Evolutionary conservation across 37 sponge, comb jelly and placozoan genomes (phyloP).

Genomic region (Chondrilla cf. caribensis): DNA sequence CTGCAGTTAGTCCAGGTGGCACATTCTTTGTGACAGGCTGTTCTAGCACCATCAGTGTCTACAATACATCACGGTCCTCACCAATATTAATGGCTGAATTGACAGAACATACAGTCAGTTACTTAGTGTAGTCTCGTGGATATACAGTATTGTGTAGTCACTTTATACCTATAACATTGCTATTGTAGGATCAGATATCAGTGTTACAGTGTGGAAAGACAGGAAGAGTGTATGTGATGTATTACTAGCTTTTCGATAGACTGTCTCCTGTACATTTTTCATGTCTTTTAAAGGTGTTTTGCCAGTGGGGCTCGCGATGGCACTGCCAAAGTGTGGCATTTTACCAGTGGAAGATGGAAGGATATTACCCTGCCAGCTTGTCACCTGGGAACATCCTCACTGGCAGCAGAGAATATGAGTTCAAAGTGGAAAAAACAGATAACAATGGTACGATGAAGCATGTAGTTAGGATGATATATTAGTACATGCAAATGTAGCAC

Average conservation of each 20-base stretch:
- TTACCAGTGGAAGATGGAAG: slow-evolving; percentile 37
- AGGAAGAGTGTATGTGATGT: slow-evolving; percentile 1
- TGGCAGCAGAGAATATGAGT: slow-evolving; percentile 4
- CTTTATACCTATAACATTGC: background rate
- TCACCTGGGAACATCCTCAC: background rate
- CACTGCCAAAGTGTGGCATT: slow-evolving; percentile 64
- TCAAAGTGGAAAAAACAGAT: slow-evolving; percentile 34
- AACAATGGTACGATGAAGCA: slow-evolving; percentile 41
- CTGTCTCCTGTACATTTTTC: background rate
- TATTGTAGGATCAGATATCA: background rate
- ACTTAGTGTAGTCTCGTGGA: background rate
- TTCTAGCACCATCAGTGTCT: slow-evolving; percentile 70
- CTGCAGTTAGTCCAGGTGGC: slow-evolving; percentile 80
- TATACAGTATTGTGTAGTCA: background rate
- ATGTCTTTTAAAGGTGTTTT: slow-evolving; percentile 44
- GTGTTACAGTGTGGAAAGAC: slow-evolving; percentile 19
- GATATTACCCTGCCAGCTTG: slow-evolving; percentile 22
- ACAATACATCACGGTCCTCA: slow-evolving; percentile 45
- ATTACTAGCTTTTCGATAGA: background rate
- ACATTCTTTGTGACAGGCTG: slow-evolving; percentile 79
- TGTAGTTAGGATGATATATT: background rate
- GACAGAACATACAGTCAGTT: slow-evolving; percentile 65
- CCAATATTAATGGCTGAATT: slow-evolving; percentile 52
- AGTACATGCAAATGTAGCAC: no score
- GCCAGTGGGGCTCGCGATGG: slow-evolving; percentile 76